Evolutionary conservation across 2,797 vertebrate genomes (phyloP), one percentile per base, ranked within the genome.

Genomic region (Amblyopsis hoosieri): DNA sequence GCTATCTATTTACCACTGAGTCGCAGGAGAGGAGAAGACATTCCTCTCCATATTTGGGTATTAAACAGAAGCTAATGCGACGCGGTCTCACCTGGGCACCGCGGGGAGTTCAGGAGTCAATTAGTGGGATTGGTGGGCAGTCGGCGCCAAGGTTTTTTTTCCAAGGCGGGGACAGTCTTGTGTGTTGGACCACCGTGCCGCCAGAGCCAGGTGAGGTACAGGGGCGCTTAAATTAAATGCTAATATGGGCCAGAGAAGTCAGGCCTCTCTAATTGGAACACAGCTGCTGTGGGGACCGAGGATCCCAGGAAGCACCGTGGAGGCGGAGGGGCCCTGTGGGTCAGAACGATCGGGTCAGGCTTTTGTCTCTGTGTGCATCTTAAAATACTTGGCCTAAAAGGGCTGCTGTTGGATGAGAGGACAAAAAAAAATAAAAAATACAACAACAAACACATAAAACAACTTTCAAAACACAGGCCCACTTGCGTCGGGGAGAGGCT

Each of bases 231-330:
- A 93, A 93, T 92, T 90, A 90, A 92, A 94, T 94, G 93, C 90
- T 93, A 94, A 94, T 93, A 90, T 87, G 79, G 92, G 92, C 86
- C 91, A 90, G 85, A 80, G 74, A 90, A 91, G 91, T 94, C 92
- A 90, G 87, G 89, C 81, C 90, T 91, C 89, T 92, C 90, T 94
- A 94, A 94, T 93, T 94, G 93, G 92, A 91, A 89, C 90, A 91
- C 92, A 93, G 92, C 92, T 93, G 93, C 92, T 93, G 90, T 87
- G 68, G 93, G 93, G 92, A 94, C 90, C 66, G 12, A 72, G 83
- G 69, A 81, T 88, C 85, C 84, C 79, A 52, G 57, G 81, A 81
- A 84, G 90, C 77, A 60, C 66, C 14, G 71, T 76, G 64, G 82
- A 78, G 64, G 77, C 80, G 76, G 73, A 78, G 80, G 80, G 81